Percentiles rank a stretch among this genome's conserved stretches.
phyloP scores from a whole-genome alignment of 2,113 vertebrate species.

The Brachirus orientalis region DNA sequence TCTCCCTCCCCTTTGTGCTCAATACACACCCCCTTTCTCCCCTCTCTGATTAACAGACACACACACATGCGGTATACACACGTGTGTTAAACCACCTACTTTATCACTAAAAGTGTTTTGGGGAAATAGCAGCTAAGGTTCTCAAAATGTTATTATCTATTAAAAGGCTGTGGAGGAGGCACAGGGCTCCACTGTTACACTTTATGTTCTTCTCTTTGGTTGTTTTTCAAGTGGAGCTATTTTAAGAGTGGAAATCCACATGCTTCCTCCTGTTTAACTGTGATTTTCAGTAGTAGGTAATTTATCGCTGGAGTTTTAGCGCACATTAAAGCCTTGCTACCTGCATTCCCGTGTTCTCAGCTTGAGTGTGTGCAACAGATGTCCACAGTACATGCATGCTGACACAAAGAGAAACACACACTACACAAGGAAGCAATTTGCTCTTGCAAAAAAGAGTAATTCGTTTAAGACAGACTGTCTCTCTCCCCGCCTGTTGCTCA shows the following conservation, averaged over 20 bases:
- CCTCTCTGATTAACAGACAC: too few species aligned
- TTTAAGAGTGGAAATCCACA: conserved; percentile 55
- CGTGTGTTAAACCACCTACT: conserved; percentile 21
- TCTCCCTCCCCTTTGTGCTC: conserved; percentile 1
- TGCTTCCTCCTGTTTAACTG: conserved; percentile 34
- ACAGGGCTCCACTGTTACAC: conserved; percentile 31
- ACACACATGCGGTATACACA: conserved; percentile 3
- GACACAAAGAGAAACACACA: conserved; percentile 12
- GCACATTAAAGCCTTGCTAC: conserved; percentile 22
- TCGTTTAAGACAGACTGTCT: conserved; percentile 52
- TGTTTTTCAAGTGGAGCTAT: conserved; percentile 40
- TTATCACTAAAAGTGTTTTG: conserved; percentile 32
- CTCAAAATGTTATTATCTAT: conserved; percentile 63
- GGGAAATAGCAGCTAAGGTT: conserved; percentile 49
- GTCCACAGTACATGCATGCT: background rate
- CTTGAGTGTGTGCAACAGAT: background rate
- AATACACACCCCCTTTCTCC: conserved; percentile 9
- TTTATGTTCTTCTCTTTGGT: conserved; percentile 42
- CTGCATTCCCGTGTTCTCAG: conserved; percentile 6
- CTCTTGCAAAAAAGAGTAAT: conserved; percentile 64
- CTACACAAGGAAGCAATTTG: conserved; percentile 68
- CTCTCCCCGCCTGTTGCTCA: conserved; percentile 44
- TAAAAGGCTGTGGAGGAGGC: conserved; percentile 55
- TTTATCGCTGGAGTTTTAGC: conserved; percentile 37
- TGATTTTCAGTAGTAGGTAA: conserved; percentile 21